A percentile compares a stretch with the other conserved stretches of the same genome.
Conservation (phyloP, 2,888 invertebrate genomes). For the Acanthococcus lagerstroemiae region DNA sequence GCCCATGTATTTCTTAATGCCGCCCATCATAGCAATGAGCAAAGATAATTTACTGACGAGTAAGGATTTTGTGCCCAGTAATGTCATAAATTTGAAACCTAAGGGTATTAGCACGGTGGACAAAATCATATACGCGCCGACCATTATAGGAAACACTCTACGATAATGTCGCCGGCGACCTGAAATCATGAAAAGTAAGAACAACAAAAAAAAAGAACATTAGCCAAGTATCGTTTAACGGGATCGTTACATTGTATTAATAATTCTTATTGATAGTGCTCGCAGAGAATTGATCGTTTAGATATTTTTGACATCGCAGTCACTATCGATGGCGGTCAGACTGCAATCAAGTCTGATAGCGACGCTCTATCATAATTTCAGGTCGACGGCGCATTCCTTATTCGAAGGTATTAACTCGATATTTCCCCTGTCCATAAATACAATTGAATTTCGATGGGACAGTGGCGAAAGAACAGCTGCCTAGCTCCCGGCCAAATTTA, state of each 20-base stretch:
- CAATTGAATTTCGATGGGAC: no score
- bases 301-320: not conserved
- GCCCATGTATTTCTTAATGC: conserved; percentile 17
- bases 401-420: no score
- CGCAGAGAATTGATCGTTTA: not conserved
- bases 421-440: no score
- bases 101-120: conserved; percentile 67
- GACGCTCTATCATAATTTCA: not conserved
- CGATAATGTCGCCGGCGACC: conserved; percentile 47
- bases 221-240: not conserved
- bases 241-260: not conserved
- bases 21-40: conserved; percentile 52
- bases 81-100: conserved; percentile 74
- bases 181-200: conserved; percentile 29
- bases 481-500: no score
- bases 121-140: conserved; percentile 66
- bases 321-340: not conserved
- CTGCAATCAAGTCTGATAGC: no score
- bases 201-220: not conserved
- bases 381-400: conserved; percentile 5
- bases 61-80: conserved; percentile 69
- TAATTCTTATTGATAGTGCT: not conserved
- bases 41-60: conserved; percentile 72
- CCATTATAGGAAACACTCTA: conserved; percentile 61
- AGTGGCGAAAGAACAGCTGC: no score